Conservation (phyloP, 2,113 vertebrate genomes). For the Centropus unirufus region DNA sequence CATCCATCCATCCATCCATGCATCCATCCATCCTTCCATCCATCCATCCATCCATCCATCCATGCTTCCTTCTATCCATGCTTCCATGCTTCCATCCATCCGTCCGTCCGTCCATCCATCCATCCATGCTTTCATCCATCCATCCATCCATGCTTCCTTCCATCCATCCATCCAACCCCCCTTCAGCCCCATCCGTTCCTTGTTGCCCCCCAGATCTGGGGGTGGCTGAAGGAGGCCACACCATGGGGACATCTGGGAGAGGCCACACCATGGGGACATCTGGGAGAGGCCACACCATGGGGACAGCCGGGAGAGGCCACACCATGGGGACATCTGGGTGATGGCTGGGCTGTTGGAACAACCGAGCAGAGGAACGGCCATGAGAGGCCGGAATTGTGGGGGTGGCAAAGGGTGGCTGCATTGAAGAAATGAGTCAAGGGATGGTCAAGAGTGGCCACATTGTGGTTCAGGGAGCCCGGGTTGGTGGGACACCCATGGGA, state of each 20-base stretch:
- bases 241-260: too few relatives aligned
- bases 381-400: accelerated
- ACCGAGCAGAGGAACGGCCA: neutral
- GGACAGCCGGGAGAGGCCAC: neutral
- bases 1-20: neutral
- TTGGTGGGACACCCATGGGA: neutral
- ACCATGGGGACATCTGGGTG: neutral
- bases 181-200: neutral
- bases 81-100: too few relatives aligned
- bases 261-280: neutral
- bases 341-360: accelerated
- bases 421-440: accelerated
- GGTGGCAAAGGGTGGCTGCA: neutral
- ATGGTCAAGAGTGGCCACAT: accelerated
- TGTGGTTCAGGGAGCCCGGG: neutral
- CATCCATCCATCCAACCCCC: too few relatives aligned
- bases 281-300: neutral
- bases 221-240: neutral
- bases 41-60: too few relatives aligned
- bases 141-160: neutral
- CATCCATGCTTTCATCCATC: neutral
- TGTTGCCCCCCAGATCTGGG: too few relatives aligned
- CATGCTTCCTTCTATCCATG: too few relatives aligned
- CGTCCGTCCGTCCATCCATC: too few relatives aligned
- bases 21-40: too few relatives aligned